Evolutionary conservation across 2,888 invertebrate species (phyloP).

Genomic region (Nezara viridula): DNA sequence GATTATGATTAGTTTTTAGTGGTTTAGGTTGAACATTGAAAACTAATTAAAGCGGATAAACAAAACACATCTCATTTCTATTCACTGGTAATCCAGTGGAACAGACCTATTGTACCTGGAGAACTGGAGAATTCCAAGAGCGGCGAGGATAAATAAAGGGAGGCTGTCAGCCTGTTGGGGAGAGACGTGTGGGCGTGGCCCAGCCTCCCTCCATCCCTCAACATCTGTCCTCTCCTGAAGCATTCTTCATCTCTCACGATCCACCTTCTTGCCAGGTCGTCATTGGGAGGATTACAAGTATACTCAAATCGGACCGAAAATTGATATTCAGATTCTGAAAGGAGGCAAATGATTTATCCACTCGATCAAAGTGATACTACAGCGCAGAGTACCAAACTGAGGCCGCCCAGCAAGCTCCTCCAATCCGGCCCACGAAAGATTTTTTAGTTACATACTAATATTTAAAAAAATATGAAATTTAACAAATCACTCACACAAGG

Average conservation of each 20-base stretch:
- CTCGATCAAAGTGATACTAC: background rate
- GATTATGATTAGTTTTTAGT: too few relatives aligned
- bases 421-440: too few relatives aligned
- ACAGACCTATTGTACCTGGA: background rate
- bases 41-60: background rate
- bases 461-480: too few relatives aligned
- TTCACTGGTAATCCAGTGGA: background rate
- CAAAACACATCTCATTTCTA: background rate
- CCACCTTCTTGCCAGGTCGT: background rate
- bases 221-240: background rate
- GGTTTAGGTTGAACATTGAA: too few relatives aligned
- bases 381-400: too few relatives aligned
- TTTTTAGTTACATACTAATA: too few relatives aligned
- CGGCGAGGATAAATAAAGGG: conserved; percentile 14
- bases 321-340: background rate
- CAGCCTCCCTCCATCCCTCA: conserved; percentile 22
- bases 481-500: too few relatives aligned
- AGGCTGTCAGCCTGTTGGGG: conserved; percentile 15
- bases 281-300: background rate
- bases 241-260: background rate
- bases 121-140: background rate
- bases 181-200: conserved; percentile 51
- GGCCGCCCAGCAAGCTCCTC: too few relatives aligned
- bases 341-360: background rate
- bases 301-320: background rate